Evolutionary conservation across 2,888 invertebrate genomes (phyloP).

Genomic region (Phymatocera aterrima): DNA sequence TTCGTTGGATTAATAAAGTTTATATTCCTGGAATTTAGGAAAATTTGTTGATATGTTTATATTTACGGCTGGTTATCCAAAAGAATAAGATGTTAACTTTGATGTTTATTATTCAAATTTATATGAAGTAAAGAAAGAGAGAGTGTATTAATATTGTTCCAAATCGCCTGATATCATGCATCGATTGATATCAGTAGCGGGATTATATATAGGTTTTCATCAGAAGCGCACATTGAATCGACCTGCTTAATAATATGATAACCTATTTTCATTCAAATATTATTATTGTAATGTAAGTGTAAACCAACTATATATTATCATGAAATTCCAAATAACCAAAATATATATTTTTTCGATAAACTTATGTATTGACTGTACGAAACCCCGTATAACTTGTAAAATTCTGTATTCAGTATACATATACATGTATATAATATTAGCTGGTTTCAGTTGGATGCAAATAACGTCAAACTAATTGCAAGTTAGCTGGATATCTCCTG

Average conservation of each 20-base stretch:
- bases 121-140: background rate
- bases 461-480: background rate
- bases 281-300: conserved; percentile 19
- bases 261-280: background rate
- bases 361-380: conserved; percentile 39
- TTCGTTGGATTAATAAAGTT: conserved; percentile 16
- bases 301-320: conserved; percentile 29
- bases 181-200: background rate
- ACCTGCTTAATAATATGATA: conserved; percentile 12
- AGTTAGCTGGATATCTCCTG: conserved; percentile 6
- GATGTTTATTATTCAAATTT: background rate
- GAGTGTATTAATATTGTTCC: background rate
- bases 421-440: too few species aligned
- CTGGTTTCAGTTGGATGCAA: background rate
- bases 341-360: conserved; percentile 41
- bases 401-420: conserved; percentile 22
- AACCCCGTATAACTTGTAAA: conserved; percentile 26
- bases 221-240: conserved; percentile 22
- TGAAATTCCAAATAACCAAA: conserved; percentile 23
- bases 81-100: background rate
- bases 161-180: background rate
- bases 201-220: conserved; percentile 6
- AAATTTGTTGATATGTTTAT: conserved; percentile 20
- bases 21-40: conserved; percentile 14
- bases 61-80: background rate